Evolutionary conservation across 2,888 invertebrate species (phyloP).

Genomic region (Altica lythri): DNA sequence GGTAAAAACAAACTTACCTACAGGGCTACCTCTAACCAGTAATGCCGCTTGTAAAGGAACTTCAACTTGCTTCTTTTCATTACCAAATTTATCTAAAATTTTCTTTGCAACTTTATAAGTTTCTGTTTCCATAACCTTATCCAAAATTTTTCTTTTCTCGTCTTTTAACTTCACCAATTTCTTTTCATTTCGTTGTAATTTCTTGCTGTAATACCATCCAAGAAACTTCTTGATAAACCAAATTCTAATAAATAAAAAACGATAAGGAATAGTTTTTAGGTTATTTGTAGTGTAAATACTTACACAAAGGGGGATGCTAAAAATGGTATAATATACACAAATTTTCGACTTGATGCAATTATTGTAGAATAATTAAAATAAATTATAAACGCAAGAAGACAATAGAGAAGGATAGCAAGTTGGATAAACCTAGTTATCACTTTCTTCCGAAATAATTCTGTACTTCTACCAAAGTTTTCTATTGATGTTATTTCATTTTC

Average conservation of each 20-base stretch:
- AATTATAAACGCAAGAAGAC: slow-evolving; percentile 74
- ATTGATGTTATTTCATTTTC: slow-evolving; percentile 81
- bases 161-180: slow-evolving; percentile 72
- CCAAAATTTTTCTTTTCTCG: slow-evolving; percentile 87
- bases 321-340: slow-evolving; percentile 78
- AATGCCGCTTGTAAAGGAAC: slow-evolving; percentile 15
- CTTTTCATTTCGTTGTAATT: slow-evolving; percentile 76
- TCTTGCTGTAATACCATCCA: slow-evolving; percentile 87
- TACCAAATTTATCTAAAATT: slow-evolving; percentile 85
- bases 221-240: slow-evolving; percentile 71
- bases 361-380: slow-evolving; percentile 82
- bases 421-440: slow-evolving; percentile 77
- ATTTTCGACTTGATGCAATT: slow-evolving; percentile 71
- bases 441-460: slow-evolving; percentile 79
- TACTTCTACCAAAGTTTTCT: slow-evolving; percentile 78
- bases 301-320: slow-evolving; percentile 83
- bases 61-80: slow-evolving; percentile 54
- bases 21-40: not conserved
- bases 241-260: slow-evolving; percentile 36
- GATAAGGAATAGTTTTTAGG: not conserved
- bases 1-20: slow-evolving; percentile 3
- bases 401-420: slow-evolving; percentile 66
- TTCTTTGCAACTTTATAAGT: slow-evolving; percentile 94
- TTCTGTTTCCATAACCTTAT: slow-evolving; percentile 96
- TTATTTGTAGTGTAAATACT: slow-evolving; percentile 56